These are phyloP conservation scores for Agonopterix alstromeriana DNA, from an alignment of 2,888 invertebrate species.

Conservation along the genomic window DNA sequence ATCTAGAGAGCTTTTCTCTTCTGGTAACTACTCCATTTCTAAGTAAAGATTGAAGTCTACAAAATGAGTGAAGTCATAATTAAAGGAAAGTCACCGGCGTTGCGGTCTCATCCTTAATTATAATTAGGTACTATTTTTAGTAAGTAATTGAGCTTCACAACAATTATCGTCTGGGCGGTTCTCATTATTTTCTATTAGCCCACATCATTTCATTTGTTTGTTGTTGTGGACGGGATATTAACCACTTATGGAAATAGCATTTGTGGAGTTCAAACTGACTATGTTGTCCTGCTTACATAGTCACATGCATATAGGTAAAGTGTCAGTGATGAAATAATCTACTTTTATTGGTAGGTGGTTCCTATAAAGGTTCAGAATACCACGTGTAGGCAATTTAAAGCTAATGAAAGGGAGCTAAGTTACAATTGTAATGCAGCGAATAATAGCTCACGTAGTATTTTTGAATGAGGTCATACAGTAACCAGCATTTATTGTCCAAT, in stretches of 20 bases:
- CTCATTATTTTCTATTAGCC: constrained; percentile 31
- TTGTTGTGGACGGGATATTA: not conserved
- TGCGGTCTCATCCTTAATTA: not conserved
- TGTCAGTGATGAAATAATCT: too few species aligned
- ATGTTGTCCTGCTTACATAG: too few species aligned
- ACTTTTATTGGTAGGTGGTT: too few species aligned
- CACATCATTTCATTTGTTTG: constrained; percentile 7
- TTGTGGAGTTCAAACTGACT: too few species aligned
- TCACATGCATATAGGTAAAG: too few species aligned
- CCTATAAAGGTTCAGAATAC: too few species aligned
- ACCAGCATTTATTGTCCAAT: constrained; percentile 5
- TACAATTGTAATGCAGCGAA: not conserved
- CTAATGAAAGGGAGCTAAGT: not conserved
- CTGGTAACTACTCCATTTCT: not conserved
- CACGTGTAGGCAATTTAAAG: too few species aligned
- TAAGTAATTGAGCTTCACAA: not conserved
- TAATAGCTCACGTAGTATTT: not conserved
- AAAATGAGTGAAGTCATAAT: not conserved
- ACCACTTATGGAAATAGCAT: too few species aligned
- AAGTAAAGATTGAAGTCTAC: not conserved
- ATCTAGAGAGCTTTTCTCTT: not conserved
- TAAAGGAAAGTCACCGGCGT: not conserved
- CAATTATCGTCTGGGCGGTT: not conserved
- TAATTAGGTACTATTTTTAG: not conserved
- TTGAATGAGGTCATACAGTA: not conserved